Evolutionary conservation across 2,888 invertebrate species (phyloP), one percentile per base, ranked within the genome.

Genomic region (Nomada lathburiana): DNA sequence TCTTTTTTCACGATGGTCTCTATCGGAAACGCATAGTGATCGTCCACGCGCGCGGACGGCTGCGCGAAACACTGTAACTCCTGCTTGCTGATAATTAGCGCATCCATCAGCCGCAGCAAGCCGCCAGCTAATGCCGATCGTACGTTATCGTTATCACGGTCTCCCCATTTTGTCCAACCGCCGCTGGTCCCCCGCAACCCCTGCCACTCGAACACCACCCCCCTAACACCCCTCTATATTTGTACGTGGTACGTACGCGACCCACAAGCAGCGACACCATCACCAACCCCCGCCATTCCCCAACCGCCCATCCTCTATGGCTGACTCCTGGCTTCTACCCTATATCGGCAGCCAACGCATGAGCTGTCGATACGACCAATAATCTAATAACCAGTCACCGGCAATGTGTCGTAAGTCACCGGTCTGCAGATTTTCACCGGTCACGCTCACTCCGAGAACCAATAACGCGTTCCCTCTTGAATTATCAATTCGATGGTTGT

Each of bases 21-120:
- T 89, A 90, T 89, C 89, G 89, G 88, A 88, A 91, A 90, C 85
- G 77, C 88, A 89, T 88, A 90, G 88, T 86, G 87, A 90, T 89
- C 89, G 74, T 36, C 23, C 11, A 87, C 72, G 74, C 80, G 83
- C 79, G 85, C 85, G 78, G 86, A 89, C 87, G 86, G 84, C 86
- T 78, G 89, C 89, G 90, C 89, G 92, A 89, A 92, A 90, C 91
- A 92, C 90, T 93, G 93, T 93, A 93, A 94, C 93, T 93, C 93
- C 92, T 94, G 93, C 92, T 94, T 92, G 92, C 93, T 94, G 94
- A 94, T 94, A 94, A 94, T 94, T 94, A 94, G 93, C 93, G 93
- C 93, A 94, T 94, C 94, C 94, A 94, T 94, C 94, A 94, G 93
- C 91, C 87, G 86, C 92, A 93, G 94, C 93, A 92, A 94, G 93